Evolutionary conservation across 1,140 invertebrate species (phyloP), one percentile per base, ranked within the genome.

Genomic region (Copidosoma floridanum): DNA sequence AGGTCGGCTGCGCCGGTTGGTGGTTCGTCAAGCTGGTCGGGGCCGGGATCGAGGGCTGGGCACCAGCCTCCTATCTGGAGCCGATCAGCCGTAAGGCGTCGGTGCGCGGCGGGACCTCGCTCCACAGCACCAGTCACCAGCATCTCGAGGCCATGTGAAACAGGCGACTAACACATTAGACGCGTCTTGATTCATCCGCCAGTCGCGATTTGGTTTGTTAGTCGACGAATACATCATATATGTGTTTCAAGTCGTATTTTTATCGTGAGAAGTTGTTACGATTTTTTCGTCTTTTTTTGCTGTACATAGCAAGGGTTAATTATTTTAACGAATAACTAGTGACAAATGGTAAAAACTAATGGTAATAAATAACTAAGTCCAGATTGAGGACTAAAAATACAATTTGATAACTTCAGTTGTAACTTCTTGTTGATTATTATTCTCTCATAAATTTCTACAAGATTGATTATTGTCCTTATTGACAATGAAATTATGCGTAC

Each of bases 1-100:
- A 95, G 80, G 89, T 94, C 41, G 94, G 94, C 59, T 94, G 91
- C 78, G 93, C 93, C 60, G 94, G 95, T 43, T 97, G 95, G 95
- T 97, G 94, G 94, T 95, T 92, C 83, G 92, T 96, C 63, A 89
- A 90, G 68, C 83, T 91, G 14, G 80, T 90, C 68, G 87, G 89
- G 61, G 85, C 84, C 18, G 82, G 84, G 61, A 79, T 86, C 63
- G 93, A 95, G 80, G 94, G 94, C 21, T 97, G 94, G 94, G 93
- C 92, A 37, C 94, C 94, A 26, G 91, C 92, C 4, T 92, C 92
- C n/a, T 97, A 95, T 77, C 82, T 97, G 65, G 93, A 95, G 80
- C 86, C 84, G 60, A 80, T 87, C 60, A 84, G 87, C 74, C 84
- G 86, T 71, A 92, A 88, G 81, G 87, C 86, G 24, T 89, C 86